Base-by-base conservation (phyloP, 2,797 vertebrate genomes). In the Dendrocincla tyrannina region DNA sequence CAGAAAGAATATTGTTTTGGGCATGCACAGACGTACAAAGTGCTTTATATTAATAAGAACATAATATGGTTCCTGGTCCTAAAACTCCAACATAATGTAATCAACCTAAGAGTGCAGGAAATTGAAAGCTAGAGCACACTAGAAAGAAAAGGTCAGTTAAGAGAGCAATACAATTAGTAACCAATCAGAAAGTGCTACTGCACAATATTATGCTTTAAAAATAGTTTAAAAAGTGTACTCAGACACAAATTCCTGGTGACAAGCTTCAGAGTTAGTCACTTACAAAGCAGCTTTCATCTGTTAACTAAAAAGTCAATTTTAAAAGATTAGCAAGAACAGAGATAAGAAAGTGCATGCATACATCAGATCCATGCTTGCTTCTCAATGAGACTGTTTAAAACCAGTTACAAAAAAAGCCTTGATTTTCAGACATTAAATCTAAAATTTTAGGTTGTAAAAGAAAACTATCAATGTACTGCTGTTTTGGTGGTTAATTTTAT, bases 241-340 rank as follows among this genome's bases (percentile, higher is more conserved):
- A 0, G 82, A 89, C 41, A 79, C 44, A 85, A 81, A 88, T 62
- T 74, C 72, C 85, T 81, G 60, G 69, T 64, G 69, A 72, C 46
- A 92, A 89, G 64, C 49, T 89, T 94, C 62, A 79, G 39, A 92
- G 88, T 59, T 67, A 95, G 69, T 81, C 46, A 94, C 47, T 93
- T 69, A 82, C 56, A 80, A 23, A 80, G 60, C 66, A 84, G 27
- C 55, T 86, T 93, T 94, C 66, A 86, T 52, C n/a, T 90, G 33
- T 60, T 84, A 86, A 86, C 23, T 82, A 93, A 88, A 41, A 89
- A 81, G 44, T 55, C 22, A 39, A 75, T 68, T 92, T 77, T 77
- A 83, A 91, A 92, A 95, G 62, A 62, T 75, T 96, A 94, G 75
- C 22, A 83, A 47, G 33, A 89, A 80, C 53, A 58, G 4, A 91